Conservation (phyloP, 2,888 invertebrate species). For the Enoplolaimus lenunculus region DNA sequence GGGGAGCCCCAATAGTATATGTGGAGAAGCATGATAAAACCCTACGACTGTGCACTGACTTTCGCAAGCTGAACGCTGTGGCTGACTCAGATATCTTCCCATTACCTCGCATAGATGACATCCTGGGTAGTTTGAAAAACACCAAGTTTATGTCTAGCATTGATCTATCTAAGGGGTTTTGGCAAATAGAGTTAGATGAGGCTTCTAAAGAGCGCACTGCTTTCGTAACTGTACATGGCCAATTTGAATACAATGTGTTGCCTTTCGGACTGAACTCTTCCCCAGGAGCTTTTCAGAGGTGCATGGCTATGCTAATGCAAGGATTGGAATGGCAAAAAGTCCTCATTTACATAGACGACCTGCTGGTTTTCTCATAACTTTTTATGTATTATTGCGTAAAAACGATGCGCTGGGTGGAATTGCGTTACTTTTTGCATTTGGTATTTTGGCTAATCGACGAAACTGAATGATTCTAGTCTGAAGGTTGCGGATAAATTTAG, state of each 20-base stretch:
- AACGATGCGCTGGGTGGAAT: no score
- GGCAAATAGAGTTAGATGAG: conserved; percentile 12
- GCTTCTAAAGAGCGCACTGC: background rate
- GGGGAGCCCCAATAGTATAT: conserved; percentile 36
- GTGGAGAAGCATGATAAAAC: conserved; percentile 34
- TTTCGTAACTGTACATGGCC: conserved; percentile 1
- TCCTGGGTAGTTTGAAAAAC: background rate
- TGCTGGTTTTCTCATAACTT: conserved; percentile 9
- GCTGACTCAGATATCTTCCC: conserved; percentile 25
- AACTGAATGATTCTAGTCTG: no score
- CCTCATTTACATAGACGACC: conserved; percentile 13
- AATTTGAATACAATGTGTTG: background rate
- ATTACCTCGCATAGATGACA: conserved; percentile 24
- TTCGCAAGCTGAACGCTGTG: conserved; percentile 26
- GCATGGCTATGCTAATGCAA: background rate
- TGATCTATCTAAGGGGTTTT: conserved; percentile 22
- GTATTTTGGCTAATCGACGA: no score
- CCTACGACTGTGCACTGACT: conserved; percentile 29
- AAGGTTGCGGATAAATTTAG: no score
- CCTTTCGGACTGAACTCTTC: conserved; percentile 13
- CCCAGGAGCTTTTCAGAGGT: conserved; percentile 12
- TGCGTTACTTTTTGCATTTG: no score
- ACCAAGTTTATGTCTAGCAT: conserved; percentile 15
- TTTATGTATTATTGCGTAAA: no score
- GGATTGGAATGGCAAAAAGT: conserved; percentile 13